A percentile compares a stretch with the other conserved stretches of the same genome.
phyloP scores from a whole-genome alignment of 1,140 invertebrate species.

The Drosophila murphyi region DNA sequence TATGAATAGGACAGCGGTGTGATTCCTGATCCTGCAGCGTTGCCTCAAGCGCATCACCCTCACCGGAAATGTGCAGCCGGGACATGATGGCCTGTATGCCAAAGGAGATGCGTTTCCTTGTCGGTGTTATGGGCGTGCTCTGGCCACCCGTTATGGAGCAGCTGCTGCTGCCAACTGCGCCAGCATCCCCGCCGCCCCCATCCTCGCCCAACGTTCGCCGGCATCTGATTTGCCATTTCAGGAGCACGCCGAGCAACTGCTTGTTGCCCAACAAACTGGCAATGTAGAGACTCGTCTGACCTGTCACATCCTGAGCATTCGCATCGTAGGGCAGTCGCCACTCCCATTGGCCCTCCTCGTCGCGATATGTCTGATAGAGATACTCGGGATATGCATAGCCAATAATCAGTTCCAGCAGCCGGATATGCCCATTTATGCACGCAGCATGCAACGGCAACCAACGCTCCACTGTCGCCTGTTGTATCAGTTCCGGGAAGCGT shows the following conservation, averaged over 20 bases:
- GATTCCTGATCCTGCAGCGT: constrained; percentile 84
- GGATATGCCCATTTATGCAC: constrained; percentile 93
- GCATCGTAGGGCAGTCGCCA: constrained; percentile 95
- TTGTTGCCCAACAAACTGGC: constrained; percentile 93
- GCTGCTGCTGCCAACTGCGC: background rate
- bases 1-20: constrained; percentile 88
- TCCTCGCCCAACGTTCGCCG: constrained; percentile 85
- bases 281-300: constrained; percentile 95
- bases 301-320: constrained; percentile 94
- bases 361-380: constrained; percentile 89
- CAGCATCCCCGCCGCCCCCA: too few species aligned
- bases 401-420: constrained; percentile 91
- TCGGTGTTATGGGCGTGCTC: constrained; percentile 84
- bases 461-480: constrained; percentile 92
- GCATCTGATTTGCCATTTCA: constrained; percentile 90
- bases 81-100: constrained; percentile 95
- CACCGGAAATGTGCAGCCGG: constrained; percentile 88
- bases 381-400: constrained; percentile 92
- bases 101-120: constrained; percentile 91
- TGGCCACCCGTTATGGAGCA: constrained; percentile 32
- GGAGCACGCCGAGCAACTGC: constrained; percentile 91
- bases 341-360: constrained; percentile 90
- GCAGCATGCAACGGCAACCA: constrained; percentile 97
- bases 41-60: constrained; percentile 50
- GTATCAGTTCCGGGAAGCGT: constrained; percentile 89